Evolutionary conservation across 2,113 vertebrate species (phyloP), one percentile per base, ranked within the genome.

Genomic region (Caranx melampygus): DNA sequence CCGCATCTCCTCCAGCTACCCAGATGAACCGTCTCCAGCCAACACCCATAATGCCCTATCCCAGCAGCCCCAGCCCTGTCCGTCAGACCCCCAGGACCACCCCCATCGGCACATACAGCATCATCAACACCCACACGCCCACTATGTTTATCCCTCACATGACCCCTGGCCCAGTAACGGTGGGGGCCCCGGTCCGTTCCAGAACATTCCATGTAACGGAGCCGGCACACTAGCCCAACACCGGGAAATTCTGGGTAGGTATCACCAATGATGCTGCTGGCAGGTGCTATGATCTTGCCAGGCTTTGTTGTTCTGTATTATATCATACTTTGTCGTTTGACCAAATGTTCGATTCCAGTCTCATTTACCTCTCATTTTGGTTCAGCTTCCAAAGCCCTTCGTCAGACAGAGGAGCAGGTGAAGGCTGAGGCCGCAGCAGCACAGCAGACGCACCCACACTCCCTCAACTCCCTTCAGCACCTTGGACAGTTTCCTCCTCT

Each of bases 181-280:
- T 59, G 95, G 96, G 68, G 95, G 96, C 86, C 94, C 97, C 67
- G 90, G 94, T 89, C 94, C 96, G 0, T 97, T 96, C 87, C 97
- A 97, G 87, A 99, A 98, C 97, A 98, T 99, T 97, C 98, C 98
- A 90, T 99, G 98, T 94, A 99, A 98, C 40, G 98, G 98, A 95
- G 95, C 97, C 91, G 95, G 90, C 92, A 95, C 96, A 71, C 92
- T 97, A 3, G 89, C 92, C 68, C 96, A 96, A n/a, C 94, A 97
- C 84, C 95, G 97, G 89, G 98, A 99, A 75, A 86, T 97, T 91
- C 88, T 97, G 90, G 97, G 98, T 99, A 93, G 33, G 85, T 81
- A 20, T 65, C 49, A 0, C 10, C 14, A 18, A 3, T 78, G 10
- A 26, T 3, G 1, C 40, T 2, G 10, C n/a, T 16, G 13, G 52